Percentiles rank a stretch among this genome's conserved stretches.
Evolutionary conservation across 1,140 invertebrate genomes (phyloP).

Genomic region (Lysiphlebus fabarum): DNA sequence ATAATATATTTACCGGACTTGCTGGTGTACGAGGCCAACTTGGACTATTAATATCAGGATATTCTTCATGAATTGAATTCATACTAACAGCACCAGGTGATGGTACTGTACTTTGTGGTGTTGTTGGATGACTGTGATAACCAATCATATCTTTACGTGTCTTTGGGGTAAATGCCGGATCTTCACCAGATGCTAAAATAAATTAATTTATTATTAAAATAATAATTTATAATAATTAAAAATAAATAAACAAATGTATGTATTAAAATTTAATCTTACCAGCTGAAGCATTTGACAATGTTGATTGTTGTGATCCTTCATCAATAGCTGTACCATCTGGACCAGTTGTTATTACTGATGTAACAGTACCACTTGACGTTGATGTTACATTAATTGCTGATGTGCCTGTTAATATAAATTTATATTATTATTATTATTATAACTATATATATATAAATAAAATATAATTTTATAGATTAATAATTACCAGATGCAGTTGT

Average conservation of each 20-base stretch:
- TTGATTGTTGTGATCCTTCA: slow-evolving; percentile 88
- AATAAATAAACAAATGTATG: background rate
- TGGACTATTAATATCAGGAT: slow-evolving; percentile 81
- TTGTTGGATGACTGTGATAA: slow-evolving; percentile 68
- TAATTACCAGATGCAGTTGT: slow-evolving; percentile 51
- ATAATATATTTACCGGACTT: slow-evolving; percentile 67
- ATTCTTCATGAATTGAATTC: slow-evolving; percentile 85
- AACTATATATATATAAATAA: no score
- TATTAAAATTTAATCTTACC: slow-evolving; percentile 55
- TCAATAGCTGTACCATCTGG: slow-evolving; percentile 82
- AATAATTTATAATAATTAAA: background rate
- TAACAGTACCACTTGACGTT: slow-evolving; percentile 65
- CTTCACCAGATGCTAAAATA: slow-evolving; percentile 75
- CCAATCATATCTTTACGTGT: slow-evolving; percentile 65
- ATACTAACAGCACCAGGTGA: slow-evolving; percentile 79
- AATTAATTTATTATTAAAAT: slow-evolving; percentile 12
- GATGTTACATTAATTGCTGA: slow-evolving; percentile 50
- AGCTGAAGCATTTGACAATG: slow-evolving; percentile 84
- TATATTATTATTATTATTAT: no score
- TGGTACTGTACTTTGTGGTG: slow-evolving; percentile 69
- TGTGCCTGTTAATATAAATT: slow-evolving; percentile 30
- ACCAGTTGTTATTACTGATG: slow-evolving; percentile 81
- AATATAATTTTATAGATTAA: no score
- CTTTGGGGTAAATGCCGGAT: slow-evolving; percentile 75
- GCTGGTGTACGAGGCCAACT: slow-evolving; percentile 85